Evolutionary conservation across 2,797 vertebrate species (phyloP).

Genomic region (Parotocinclus haroldoi): DNA sequence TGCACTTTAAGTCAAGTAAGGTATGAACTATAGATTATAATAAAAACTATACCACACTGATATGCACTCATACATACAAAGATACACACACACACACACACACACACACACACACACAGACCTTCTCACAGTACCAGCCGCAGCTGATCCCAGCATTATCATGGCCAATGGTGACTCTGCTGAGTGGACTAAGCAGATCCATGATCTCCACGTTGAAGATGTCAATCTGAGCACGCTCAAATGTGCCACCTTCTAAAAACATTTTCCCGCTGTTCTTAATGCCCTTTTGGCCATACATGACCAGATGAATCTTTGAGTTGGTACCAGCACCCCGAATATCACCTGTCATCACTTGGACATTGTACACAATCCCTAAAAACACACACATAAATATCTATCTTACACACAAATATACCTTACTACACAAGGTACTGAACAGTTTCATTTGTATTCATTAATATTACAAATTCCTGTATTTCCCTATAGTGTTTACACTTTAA

Average conservation of each 20-base stretch:
- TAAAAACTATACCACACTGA: too few relatives aligned
- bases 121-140: conserved; percentile 98
- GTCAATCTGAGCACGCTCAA: conserved; percentile 88
- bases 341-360: conserved; percentile 91
- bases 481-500: background rate
- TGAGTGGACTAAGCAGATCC: conserved; percentile 90
- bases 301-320: conserved; percentile 93
- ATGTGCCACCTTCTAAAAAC: conserved; percentile 92
- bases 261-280: conserved; percentile 92
- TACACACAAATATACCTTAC: background rate
- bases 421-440: background rate
- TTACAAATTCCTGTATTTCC: background rate
- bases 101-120: conserved; percentile 53
- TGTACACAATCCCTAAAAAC: conserved; percentile 83
- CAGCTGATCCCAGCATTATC: conserved; percentile 86
- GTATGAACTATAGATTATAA: too few relatives aligned
- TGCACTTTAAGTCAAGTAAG: too few relatives aligned
- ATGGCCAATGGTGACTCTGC: conserved; percentile 90
- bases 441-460: background rate
- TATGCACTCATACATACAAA: background rate
- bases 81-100: background rate
- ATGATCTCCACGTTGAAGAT: conserved; percentile 92
- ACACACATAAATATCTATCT: conserved; percentile 9
- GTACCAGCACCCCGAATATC: conserved; percentile 89
- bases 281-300: conserved; percentile 89